These are phyloP conservation scores for Frankliniella fusca DNA, from an alignment of 2,888 invertebrate species.

Conservation along the genomic window DNA sequence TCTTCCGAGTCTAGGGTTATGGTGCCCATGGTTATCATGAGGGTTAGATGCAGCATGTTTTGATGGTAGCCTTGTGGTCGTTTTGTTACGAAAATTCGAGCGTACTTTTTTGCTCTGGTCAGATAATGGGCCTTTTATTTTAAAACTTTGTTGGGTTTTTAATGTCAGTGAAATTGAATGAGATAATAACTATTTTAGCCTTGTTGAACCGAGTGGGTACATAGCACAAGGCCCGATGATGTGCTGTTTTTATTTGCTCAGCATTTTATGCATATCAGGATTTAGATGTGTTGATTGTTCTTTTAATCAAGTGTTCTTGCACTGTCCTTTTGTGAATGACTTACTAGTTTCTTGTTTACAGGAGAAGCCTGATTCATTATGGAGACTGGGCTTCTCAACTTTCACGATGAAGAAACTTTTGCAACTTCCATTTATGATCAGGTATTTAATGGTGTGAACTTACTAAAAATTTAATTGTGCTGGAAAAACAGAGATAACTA, in stretches of 20 bases:
- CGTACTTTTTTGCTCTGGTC: no score
- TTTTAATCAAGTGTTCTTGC: not conserved
- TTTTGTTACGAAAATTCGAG: no score
- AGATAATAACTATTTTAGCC: no score
- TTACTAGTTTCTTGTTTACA: not conserved
- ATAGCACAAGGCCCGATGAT: no score
- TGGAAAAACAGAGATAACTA: not conserved
- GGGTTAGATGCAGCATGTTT: not conserved
- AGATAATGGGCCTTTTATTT: no score
- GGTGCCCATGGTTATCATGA: not conserved
- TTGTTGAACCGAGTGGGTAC: no score
- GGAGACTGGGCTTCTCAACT: conserved; percentile 52
- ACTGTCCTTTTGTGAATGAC: not conserved
- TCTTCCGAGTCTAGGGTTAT: not conserved
- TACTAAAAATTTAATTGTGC: not conserved
- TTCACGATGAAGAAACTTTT: conserved; percentile 53
- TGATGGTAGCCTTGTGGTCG: not conserved
- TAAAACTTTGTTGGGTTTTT: no score
- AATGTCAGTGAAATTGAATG: no score
- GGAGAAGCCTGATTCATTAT: conserved; percentile 41
- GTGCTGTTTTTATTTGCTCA: no score
- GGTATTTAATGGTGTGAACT: conserved; percentile 39
- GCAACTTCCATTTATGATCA: conserved; percentile 45
- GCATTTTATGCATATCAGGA: no score
- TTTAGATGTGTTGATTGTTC: not conserved